Base-by-base conservation (phyloP, 1,140 invertebrate species). In the Adoxophyes honmai region DNA sequence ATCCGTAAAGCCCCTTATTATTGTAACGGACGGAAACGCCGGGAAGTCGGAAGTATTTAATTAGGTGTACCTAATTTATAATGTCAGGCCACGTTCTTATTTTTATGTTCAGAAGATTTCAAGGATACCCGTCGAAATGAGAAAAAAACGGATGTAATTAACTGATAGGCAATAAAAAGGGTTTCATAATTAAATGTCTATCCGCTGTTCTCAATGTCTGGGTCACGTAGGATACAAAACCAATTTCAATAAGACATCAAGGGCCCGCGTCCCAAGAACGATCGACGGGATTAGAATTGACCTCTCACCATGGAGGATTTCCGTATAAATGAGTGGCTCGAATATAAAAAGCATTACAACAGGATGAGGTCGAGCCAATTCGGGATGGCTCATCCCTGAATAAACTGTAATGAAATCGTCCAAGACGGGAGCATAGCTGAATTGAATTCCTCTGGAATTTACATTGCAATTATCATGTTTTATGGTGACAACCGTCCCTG, bases 391-490 rank as follows among this genome's bases (percentile, higher is more conserved):
- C 42, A 21, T 48, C 42, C 42, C 42, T 48, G 42, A 48, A 48
- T 48, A 48, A 48, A 48, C 42, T 21, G 42, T 21, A 48, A 48
- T 48, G 42, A 48, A 48, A 48, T 48, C 28, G 42, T 48, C 42
- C 42, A 48, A 48, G 42, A 48, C 42, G 16, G 21, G 42, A 48
- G 42, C 28, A 48, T 8, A 11, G 11, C 42, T 33, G 42, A 48
- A 48, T 48, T 48, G 42, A 48, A 48, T 48, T 48, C 42, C 21
- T 28, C 42, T 48, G 42, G 42, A 48, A 53, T 38, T 57, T 36
- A 39, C 58, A 60, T 42, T 55, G 39, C 58, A 55, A 55, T 60
- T 53, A 60, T 38, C 39, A 55, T 60, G 52, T 54, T 60, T 60
- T 60, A 60, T 60, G 54, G 58, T 35, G 58, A 48, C 42, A 48